Base-by-base conservation (phyloP, 2,797 vertebrate genomes). In the Tadarida brasiliensis region DNA sequence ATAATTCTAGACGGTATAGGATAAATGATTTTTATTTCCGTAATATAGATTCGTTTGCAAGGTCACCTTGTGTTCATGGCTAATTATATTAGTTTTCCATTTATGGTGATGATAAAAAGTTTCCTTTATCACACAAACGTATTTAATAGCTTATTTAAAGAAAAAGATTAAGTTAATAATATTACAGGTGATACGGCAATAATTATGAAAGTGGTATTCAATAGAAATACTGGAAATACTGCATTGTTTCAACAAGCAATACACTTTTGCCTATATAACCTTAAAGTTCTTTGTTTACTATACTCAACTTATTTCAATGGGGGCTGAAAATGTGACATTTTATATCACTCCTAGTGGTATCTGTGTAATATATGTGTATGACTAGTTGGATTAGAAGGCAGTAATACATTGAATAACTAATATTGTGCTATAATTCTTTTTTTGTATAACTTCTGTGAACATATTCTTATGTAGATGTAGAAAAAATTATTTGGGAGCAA, bases 81-180 rank as follows among this genome's bases (percentile, higher is more conserved):
- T 80, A 88, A 17, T 86, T 78, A 63, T 20, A 70, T 24, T 89
- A 44, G 8, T 24, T 91, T 93, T 87, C 56, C 70, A 67, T 30
- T 87, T 85, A 77, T 20, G 44, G 19, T 73, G 24, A 78, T 7
- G 44, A 93, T 49, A 77, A 44, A 82, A 92, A 56, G 26, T 33
- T 90, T 74, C 71, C 28, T 89, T 95, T 95, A 77, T 76, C 54
- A 74, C 33, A 63, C 76, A 94, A 57, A 70, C 3, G 26, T 85
- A 80, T 39, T 78, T 74, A 92, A 65, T 54, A 74, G 56, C 24
- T 96, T 95, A 63, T 83, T 92, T 93, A 88, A 67, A 63, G 33
- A 59, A 77, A 85, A 70, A 30, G 56, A 39, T 63, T 59, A 85
- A 92, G 8, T 71, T 26, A 87, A 74, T n/a, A 67, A 49, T 47